Percentiles rank a stretch among this genome's conserved stretches.
These are phyloP conservation scores for Euproctis similis DNA, from an alignment of 2,888 invertebrate species.

Conservation along the genomic window DNA sequence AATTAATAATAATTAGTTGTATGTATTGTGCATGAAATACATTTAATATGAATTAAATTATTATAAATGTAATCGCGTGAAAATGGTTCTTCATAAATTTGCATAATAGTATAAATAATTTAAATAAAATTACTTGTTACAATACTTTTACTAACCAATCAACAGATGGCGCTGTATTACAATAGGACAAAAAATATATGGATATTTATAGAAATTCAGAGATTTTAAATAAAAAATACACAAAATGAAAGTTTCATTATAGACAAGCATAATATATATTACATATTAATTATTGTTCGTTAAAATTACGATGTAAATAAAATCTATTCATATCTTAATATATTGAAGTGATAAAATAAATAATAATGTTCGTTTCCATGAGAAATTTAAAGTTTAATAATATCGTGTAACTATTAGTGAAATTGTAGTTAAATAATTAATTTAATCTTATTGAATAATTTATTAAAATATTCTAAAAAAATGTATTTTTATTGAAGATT, in stretches of 20 bases:
- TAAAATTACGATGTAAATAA: conserved; percentile 49
- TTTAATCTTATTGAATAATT: not conserved
- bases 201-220: conserved; percentile 18
- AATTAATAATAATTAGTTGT: no score
- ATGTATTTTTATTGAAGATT: no score
- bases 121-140: conserved; percentile 12
- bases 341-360: conserved; percentile 66
- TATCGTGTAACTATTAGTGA: conserved; percentile 62
- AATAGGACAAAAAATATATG: conserved; percentile 14
- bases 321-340: conserved; percentile 72
- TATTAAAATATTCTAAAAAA: no score
- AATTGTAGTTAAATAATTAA: conserved; percentile 37
- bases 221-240: conserved; percentile 24
- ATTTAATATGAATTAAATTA: no score
- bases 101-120: conserved; percentile 17
- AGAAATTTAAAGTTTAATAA: conserved; percentile 67
- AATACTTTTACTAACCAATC: conserved; percentile 11
- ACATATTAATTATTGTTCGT: conserved; percentile 25
- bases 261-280: conserved; percentile 17
- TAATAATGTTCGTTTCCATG: conserved; percentile 65
- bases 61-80: no score
- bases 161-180: conserved; percentile 10
- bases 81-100: conserved; percentile 7
- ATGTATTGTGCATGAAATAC: no score
- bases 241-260: conserved; percentile 24